phyloP scores from a whole-genome alignment of 2,888 invertebrate species.

The Caenorhabditis sulstoni region DNA sequence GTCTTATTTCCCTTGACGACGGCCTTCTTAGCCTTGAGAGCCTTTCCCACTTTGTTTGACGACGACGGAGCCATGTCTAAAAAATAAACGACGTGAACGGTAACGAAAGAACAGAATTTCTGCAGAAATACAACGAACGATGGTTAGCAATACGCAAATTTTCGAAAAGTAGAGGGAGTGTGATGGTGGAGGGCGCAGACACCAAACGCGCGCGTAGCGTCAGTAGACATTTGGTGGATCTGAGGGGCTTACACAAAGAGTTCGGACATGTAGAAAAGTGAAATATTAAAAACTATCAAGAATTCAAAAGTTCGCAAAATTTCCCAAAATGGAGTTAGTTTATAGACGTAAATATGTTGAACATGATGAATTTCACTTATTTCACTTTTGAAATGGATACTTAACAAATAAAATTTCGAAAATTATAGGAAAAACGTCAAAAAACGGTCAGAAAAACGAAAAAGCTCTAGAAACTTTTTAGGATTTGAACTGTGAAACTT shows the following conservation, averaged over 20 bases:
- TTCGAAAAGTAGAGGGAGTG: neutral
- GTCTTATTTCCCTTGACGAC: constrained; percentile 74
- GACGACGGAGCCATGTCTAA: constrained; percentile 71
- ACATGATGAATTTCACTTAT: too few species aligned
- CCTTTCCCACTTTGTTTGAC: constrained; percentile 73
- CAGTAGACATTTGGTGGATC: too few species aligned
- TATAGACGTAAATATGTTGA: too few species aligned
- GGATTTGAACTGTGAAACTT: constrained; percentile 24
- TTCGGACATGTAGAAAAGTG: too few species aligned
- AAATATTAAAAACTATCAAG: too few species aligned
- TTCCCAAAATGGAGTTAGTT: too few species aligned
- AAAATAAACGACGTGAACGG: constrained; percentile 1
- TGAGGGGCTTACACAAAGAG: too few species aligned
- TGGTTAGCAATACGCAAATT: constrained; percentile 32
- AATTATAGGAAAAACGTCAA: neutral
- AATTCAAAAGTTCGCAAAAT: too few species aligned
- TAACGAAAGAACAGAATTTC: neutral
- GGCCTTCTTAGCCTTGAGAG: constrained; percentile 79
- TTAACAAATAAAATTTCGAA: neutral
- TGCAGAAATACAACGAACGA: too few species aligned
- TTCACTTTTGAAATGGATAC: too few species aligned
- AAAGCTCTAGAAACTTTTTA: constrained; percentile 37
- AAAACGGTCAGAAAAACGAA: neutral
- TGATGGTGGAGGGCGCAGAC: constrained; percentile 15
- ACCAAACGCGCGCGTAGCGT: neutral